phyloP scores from a whole-genome alignment of 2,113 vertebrate species.

The Atherinomorus stipes region DNA sequence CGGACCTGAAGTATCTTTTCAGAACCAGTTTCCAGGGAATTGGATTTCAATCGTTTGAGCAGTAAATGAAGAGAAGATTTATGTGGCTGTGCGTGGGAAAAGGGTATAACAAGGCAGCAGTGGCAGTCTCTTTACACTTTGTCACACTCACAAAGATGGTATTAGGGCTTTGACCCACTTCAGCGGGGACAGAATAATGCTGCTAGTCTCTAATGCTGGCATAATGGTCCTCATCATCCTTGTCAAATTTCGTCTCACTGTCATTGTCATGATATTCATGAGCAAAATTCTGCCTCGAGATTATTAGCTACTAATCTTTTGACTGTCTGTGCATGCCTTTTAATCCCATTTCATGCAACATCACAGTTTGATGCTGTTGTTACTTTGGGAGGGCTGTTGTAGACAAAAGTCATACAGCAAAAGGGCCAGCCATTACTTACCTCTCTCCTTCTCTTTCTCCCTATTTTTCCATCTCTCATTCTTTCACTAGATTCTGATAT shows the following conservation, averaged over 20 bases:
- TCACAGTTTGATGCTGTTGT: slow-evolving; percentile 7
- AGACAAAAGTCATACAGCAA: slow-evolving; percentile 23
- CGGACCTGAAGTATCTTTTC: slow-evolving; percentile 71
- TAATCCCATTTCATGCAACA: neutral
- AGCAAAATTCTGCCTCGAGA: slow-evolving; percentile 19
- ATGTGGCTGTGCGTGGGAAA: slow-evolving; percentile 64
- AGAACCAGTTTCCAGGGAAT: slow-evolving; percentile 68
- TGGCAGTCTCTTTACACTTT: slow-evolving; percentile 70
- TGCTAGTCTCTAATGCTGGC: slow-evolving; percentile 54
- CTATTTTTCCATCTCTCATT: slow-evolving; percentile 51
- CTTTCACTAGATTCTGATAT: slow-evolving; percentile 56
- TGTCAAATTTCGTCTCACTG: slow-evolving; percentile 46
- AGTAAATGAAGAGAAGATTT: slow-evolving; percentile 78
- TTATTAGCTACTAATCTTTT: slow-evolving; percentile 33
- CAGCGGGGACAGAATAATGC: slow-evolving; percentile 44
- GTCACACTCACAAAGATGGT: slow-evolving; percentile 72
- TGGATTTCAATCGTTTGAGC: slow-evolving; percentile 70
- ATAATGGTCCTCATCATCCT: slow-evolving; percentile 60
- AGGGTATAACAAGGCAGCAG: slow-evolving; percentile 61
- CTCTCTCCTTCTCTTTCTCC: slow-evolving; percentile 47
- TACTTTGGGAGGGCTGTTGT: neutral
- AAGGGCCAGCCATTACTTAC: slow-evolving; percentile 36
- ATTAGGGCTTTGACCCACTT: slow-evolving; percentile 69
- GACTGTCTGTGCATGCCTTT: slow-evolving; percentile 28
- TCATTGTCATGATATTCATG: slow-evolving; percentile 29